Percentiles rank a stretch among this genome's conserved stretches.
phyloP scores from a whole-genome alignment of 2,888 invertebrate genomes.

The Brachypalpus laphriformis region DNA sequence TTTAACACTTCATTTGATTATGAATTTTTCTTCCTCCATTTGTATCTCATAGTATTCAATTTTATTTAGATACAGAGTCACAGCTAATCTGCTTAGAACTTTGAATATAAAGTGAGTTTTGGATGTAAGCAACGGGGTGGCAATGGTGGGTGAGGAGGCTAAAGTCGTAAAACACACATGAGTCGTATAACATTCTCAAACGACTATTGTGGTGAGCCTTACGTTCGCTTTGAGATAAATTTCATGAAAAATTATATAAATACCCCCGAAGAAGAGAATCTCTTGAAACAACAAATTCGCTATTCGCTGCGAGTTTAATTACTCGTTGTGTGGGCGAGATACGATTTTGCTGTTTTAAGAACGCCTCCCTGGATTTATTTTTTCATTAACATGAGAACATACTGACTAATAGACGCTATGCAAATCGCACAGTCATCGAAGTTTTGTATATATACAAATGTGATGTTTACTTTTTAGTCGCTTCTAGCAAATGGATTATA shows the following conservation, averaged over 20 bases:
- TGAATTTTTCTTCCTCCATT: conserved; percentile 12
- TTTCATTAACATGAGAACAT: not conserved
- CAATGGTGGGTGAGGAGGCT: not conserved
- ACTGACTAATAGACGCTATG: conserved; percentile 15
- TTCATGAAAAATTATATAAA: not conserved
- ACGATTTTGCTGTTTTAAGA: conserved; percentile 1
- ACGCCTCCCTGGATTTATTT: conserved; percentile 8
- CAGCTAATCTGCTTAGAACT: not conserved
- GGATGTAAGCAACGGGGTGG: not conserved
- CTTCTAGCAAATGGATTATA: conserved; percentile 10
- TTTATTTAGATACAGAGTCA: conserved; percentile 32
- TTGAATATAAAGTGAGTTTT: not conserved
- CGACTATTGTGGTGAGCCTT: not conserved
- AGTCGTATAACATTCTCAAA: not conserved
- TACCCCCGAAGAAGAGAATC: not conserved
- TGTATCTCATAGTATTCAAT: conserved; percentile 12
- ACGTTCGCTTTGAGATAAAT: not conserved
- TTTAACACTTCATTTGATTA: conserved; percentile 44
- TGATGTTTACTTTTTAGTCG: conserved; percentile 25
- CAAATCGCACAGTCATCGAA: not conserved
- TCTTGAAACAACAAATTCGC: not conserved
- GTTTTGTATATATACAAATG: not conserved
- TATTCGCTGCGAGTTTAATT: conserved; percentile 29
- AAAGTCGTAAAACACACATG: not conserved
- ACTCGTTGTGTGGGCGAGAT: conserved; percentile 50